Conservation (phyloP, 2,797 vertebrate species). For the Microctenopoma steveboyesi region DNA sequence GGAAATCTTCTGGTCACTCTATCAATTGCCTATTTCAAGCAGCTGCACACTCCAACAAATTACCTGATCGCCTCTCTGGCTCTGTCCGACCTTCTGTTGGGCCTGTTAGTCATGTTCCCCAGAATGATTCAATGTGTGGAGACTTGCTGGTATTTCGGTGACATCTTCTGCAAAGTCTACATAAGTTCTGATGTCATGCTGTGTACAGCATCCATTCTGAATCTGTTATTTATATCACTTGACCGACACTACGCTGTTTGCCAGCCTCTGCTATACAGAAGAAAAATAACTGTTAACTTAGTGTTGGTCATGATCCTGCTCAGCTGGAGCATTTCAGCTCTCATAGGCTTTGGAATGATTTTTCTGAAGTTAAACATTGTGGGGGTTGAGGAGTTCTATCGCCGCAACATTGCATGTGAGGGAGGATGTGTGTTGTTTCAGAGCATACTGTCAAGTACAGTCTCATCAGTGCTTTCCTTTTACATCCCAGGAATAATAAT, state of each 20-base stretch:
- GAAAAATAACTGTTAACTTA: conserved; percentile 34
- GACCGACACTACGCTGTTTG: conserved; percentile 52
- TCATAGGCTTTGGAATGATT: conserved; percentile 50
- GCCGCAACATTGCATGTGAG: conserved; percentile 30
- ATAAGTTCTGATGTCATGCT: conserved; percentile 42
- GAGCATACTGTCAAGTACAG: conserved; percentile 25
- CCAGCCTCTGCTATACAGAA: conserved; percentile 39
- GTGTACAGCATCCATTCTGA: conserved; percentile 49
- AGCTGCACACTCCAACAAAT: conserved; percentile 58
- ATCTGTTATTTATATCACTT: conserved; percentile 50
- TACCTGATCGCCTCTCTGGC: conserved; percentile 49
- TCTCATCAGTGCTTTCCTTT: conserved; percentile 40
- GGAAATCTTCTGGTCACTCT: conserved; percentile 49
- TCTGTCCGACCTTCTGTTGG: conserved; percentile 40
- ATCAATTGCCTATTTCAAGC: conserved; percentile 44
- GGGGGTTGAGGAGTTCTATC: conserved; percentile 43
- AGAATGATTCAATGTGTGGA: conserved; percentile 35
- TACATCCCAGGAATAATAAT: conserved; percentile 51
- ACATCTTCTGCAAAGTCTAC: conserved; percentile 39
- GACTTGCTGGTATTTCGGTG: conserved; percentile 55
- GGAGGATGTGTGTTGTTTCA: conserved; percentile 47
- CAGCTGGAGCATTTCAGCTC: conserved; percentile 41
- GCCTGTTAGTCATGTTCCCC: conserved; percentile 45
- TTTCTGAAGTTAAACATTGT: conserved; percentile 37
- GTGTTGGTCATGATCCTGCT: conserved; percentile 32